Base-by-base conservation (phyloP, 2,113 vertebrate species). In the Lontra canadensis region DNA sequence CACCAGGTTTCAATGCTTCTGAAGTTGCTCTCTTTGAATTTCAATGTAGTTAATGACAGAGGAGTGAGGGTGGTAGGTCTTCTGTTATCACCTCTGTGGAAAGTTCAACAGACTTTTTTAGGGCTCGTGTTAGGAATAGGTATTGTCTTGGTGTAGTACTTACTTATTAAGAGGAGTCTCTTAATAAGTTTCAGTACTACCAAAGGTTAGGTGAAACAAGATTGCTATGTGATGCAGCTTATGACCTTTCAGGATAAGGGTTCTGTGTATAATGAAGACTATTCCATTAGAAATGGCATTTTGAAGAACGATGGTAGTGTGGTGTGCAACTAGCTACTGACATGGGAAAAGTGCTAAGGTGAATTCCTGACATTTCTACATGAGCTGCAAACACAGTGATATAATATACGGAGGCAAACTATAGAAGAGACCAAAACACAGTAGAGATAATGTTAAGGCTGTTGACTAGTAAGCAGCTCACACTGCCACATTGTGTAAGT, bases 331-430 rank as follows among this genome's bases (percentile, higher is more conserved):
- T 59, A 92, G 95, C 83, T 95, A 92, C 97, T 95, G 98, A 95
- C 97, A 96, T 0, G 8, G 57, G 81, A 36, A 97, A 97, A 97
- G 96, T 1, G 31, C 79, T 39, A 90, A 96, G 67, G 97, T 95
- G 95, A 98, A 98, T 97, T 96, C 93, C 96, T 93, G 97, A 97
- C 92, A 95, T 97, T 98, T 98, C 96, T 97, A 81, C 94, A 65
- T 65, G 81, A 96, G 95, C 71, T 94, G 67, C 71, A 76, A 69
- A 90, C 96, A 95, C 71, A 93, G 95, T 93, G 95, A 96, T 98
- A n/a, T 95, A 93, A 98, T 84, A 57, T 21, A 42, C 44, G 69
- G 34, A 97, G 95, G 95, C n/a, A 94, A 95, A 34, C 47, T 65
- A 44, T 65, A 95, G 13, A 82, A 89, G 0, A 1, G 73, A 15